Evolutionary conservation across 1,140 invertebrate genomes (phyloP).

Genomic region (Sycobia sp.): DNA sequence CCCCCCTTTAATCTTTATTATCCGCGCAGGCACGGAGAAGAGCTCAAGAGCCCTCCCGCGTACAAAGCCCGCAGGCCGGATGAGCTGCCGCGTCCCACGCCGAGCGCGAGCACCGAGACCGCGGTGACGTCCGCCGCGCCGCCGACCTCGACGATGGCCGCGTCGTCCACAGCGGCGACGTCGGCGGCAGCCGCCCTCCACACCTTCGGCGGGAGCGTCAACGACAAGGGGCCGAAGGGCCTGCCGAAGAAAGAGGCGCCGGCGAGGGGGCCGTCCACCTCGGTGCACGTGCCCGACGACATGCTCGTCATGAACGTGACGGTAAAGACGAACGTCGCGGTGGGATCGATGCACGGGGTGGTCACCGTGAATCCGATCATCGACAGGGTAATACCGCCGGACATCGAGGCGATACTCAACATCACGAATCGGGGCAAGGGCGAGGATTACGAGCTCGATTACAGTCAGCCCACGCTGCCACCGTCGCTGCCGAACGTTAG

Average conservation of each 20-base stretch:
- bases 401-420: slow-evolving; percentile 58
- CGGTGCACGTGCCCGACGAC: slow-evolving; percentile 49
- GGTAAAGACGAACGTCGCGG: slow-evolving; percentile 56
- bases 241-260: slow-evolving; percentile 27
- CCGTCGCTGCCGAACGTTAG: slow-evolving; percentile 76
- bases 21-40: too few species aligned
- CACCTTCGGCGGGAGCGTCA: not conserved
- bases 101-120: not conserved
- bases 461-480: slow-evolving; percentile 70
- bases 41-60: not conserved
- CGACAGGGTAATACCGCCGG: slow-evolving; percentile 50
- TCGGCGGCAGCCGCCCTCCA: not conserved
- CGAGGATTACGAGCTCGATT: slow-evolving; percentile 67
- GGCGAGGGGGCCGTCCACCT: slow-evolving; percentile 41
- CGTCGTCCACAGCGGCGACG: not conserved
- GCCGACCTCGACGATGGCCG: not conserved
- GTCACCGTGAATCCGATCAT: slow-evolving; percentile 51
- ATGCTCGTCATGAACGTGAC: slow-evolving; percentile 57
- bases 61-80: not conserved
- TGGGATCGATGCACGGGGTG: slow-evolving; percentile 49
- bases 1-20: too few species aligned
- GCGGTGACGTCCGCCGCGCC: not conserved
- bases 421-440: slow-evolving; percentile 54
- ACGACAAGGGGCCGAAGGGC: not conserved
- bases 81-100: too few species aligned